Evolutionary conservation across 1,140 invertebrate species (phyloP).

Genomic region (Diorhabda sublineata): DNA sequence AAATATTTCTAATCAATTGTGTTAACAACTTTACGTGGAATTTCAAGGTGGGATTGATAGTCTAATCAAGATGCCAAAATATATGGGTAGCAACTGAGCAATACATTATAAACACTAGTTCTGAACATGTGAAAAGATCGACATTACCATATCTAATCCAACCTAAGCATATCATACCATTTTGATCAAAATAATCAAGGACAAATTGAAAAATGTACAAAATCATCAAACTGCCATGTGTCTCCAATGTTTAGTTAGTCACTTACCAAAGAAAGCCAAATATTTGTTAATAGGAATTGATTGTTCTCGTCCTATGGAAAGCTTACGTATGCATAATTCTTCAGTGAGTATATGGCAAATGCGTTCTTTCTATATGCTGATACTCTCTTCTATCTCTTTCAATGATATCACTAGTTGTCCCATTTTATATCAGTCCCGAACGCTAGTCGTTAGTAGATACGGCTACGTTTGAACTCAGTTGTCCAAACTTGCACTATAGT

Average conservation of each 20-base stretch:
- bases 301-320: conserved; percentile 50
- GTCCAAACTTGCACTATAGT: too few relatives aligned
- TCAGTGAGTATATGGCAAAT: too few relatives aligned
- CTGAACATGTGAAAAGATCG: conserved; percentile 25
- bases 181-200: conserved; percentile 27
- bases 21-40: too few relatives aligned
- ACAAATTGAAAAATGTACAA: conserved; percentile 33
- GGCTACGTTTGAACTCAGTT: too few relatives aligned
- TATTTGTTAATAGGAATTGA: conserved; percentile 83
- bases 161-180: conserved; percentile 19
- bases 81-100: conserved; percentile 25
- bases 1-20: too few relatives aligned
- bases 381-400: too few relatives aligned
- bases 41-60: neutral
- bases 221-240: conserved; percentile 50
- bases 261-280: conserved; percentile 86
- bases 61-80: conserved; percentile 4
- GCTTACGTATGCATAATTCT: too few relatives aligned
- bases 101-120: conserved; percentile 27
- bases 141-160: conserved; percentile 2
- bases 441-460: too few relatives aligned
- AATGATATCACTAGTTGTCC: too few relatives aligned
- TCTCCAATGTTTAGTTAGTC: conserved; percentile 49
- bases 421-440: too few relatives aligned
- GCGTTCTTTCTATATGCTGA: too few relatives aligned